phyloP scores from a whole-genome alignment of 2,113 vertebrate species.

The Corydoras maculifer region DNA sequence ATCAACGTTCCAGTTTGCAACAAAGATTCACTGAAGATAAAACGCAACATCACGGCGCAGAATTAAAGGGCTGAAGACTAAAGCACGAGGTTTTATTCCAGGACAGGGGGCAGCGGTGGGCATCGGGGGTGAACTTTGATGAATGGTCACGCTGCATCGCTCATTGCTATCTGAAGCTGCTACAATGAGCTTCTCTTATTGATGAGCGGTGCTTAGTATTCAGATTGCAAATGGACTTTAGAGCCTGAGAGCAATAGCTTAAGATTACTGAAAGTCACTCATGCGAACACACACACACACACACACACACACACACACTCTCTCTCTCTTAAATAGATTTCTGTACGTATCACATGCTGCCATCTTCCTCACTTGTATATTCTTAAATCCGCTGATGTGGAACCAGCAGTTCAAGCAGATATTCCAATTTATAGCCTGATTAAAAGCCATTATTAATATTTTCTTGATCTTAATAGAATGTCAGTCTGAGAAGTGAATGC shows the following conservation, averaged over 20 bases:
- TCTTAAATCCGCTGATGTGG: background rate
- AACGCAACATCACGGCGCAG: too few relatives aligned
- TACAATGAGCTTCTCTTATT: slow-evolving; percentile 29
- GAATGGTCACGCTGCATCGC: slow-evolving; percentile 24
- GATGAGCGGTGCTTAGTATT: slow-evolving; percentile 38
- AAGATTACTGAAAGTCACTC: slow-evolving; percentile 16
- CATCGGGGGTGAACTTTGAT: slow-evolving; percentile 22
- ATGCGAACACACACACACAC: slow-evolving; percentile 15
- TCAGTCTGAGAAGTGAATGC: background rate
- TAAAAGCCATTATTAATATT: background rate
- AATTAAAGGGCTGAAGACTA: background rate
- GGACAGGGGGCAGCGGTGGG: slow-evolving; percentile 19
- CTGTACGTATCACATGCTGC: too few relatives aligned
- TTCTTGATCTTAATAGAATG: background rate
- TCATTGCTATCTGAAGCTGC: slow-evolving; percentile 25
- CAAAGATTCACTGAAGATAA: too few relatives aligned
- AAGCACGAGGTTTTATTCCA: slow-evolving; percentile 30
- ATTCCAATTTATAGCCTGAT: background rate
- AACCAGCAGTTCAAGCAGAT: background rate
- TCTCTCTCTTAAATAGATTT: too few relatives aligned
- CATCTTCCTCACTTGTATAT: too few relatives aligned
- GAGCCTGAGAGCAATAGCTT: slow-evolving; percentile 12
- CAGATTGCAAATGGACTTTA: slow-evolving; percentile 11
- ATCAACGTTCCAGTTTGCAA: too few relatives aligned
- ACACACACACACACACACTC: background rate